phyloP scores from a whole-genome alignment of 2,797 vertebrate genomes.

The Epinephelus awoara region DNA sequence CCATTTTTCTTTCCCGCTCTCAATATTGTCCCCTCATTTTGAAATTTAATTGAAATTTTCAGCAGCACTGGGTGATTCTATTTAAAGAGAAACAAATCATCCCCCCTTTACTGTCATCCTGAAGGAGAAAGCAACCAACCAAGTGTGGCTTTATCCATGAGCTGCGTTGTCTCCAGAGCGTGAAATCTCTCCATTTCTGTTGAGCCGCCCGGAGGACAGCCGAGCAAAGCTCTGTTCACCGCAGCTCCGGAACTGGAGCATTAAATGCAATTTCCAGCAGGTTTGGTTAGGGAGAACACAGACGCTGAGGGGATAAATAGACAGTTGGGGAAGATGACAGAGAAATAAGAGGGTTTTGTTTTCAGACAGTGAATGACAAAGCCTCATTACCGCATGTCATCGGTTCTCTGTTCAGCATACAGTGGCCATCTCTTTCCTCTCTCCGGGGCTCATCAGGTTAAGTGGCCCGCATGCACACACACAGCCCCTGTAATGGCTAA shows the following conservation, averaged over 20 bases:
- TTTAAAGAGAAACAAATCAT: conserved; percentile 55
- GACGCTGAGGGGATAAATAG: conserved; percentile 56
- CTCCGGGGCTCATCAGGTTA: conserved; percentile 60
- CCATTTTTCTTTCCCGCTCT: conserved; percentile 18
- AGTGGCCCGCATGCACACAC: conserved; percentile 48
- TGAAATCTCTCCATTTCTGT: conserved; percentile 79
- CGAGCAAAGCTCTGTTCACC: conserved; percentile 52
- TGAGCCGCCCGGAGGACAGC: conserved; percentile 69
- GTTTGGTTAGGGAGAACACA: conserved; percentile 58
- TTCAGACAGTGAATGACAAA: conserved; percentile 56
- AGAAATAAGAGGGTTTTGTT: conserved; percentile 55
- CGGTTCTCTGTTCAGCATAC: conserved; percentile 38
- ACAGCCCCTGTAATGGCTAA: conserved; percentile 40
- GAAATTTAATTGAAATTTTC: conserved; percentile 48
- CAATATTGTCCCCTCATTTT: conserved; percentile 25
- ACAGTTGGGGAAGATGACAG: conserved; percentile 51
- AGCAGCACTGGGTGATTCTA: conserved; percentile 23
- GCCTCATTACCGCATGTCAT: conserved; percentile 51
- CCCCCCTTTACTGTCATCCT: conserved; percentile 47
- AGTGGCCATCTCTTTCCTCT: conserved; percentile 29
- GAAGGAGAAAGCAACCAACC: conserved; percentile 53
- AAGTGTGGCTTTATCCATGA: conserved; percentile 70
- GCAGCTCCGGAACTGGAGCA: conserved; percentile 81
- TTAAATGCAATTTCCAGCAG: conserved; percentile 84
- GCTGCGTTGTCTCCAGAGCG: conserved; percentile 60